Conservation (phyloP, 23 tunicate species). For the Trididemnum clinides region DNA sequence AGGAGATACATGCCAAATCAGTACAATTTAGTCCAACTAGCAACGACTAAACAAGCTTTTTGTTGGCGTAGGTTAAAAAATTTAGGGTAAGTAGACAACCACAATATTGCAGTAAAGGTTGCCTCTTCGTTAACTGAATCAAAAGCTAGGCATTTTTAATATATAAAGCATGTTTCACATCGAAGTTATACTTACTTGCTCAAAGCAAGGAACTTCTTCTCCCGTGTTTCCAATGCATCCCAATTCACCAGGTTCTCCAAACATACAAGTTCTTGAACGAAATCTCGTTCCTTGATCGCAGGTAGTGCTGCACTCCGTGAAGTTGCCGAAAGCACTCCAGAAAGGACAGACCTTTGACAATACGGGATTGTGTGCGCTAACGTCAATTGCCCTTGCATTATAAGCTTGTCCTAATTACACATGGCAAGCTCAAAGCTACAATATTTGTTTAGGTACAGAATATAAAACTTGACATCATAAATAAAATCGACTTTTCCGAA, state of each 20-base stretch:
- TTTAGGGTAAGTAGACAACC: background rate
- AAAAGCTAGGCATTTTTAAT: background rate
- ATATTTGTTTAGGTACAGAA: background rate
- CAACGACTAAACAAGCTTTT: too few relatives aligned
- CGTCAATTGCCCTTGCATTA: background rate
- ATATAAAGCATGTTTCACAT: background rate
- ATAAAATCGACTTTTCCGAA: too few relatives aligned
- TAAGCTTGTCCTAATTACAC: background rate
- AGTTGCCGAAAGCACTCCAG: conserved; percentile 51
- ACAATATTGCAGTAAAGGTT: background rate
- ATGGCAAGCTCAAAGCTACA: background rate
- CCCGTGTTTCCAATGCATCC: conserved; percentile 47
- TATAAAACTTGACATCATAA: too few relatives aligned
- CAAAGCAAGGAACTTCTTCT: conserved; percentile 35
- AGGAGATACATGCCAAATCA: too few relatives aligned
- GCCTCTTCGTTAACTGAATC: background rate
- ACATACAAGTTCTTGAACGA: conserved; percentile 24
- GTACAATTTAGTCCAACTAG: too few relatives aligned
- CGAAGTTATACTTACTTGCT: background rate
- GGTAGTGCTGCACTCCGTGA: conserved; percentile 30
- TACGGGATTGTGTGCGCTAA: background rate
- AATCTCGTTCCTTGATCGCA: conserved; percentile 54
- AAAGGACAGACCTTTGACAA: conserved; percentile 34
- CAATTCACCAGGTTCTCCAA: conserved; percentile 59
- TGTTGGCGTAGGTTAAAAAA: background rate